A percentile compares a stretch with the other conserved stretches of the same genome.
Conservation (phyloP, 2,113 vertebrate genomes). For the Chlamydotis undulata region DNA sequence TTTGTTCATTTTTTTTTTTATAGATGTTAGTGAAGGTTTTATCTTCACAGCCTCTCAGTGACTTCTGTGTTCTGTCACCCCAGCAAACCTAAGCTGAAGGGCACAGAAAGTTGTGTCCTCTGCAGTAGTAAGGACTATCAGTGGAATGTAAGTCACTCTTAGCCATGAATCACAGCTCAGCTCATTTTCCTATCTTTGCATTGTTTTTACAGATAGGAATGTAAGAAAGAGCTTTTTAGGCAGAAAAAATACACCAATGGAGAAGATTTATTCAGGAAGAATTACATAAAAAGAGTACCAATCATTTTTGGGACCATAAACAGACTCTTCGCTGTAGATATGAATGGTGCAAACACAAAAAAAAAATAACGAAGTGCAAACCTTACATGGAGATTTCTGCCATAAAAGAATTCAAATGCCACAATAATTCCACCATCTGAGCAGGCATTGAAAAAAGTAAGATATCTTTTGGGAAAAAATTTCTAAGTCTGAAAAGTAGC, state of each 20-base stretch:
- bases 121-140: neutral
- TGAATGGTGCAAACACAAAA: neutral
- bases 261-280: neutral
- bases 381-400: neutral
- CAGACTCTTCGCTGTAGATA: rapidly evolving
- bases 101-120: neutral
- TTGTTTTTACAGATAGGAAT: neutral
- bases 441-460: neutral
- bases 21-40: neutral
- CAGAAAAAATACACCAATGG: neutral
- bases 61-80: neutral
- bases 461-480: neutral
- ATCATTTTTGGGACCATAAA: neutral
- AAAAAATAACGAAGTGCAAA: neutral
- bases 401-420: neutral
- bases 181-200: neutral
- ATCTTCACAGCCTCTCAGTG: neutral
- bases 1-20: neutral
- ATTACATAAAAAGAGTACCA: neutral
- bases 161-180: neutral
- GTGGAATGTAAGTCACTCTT: neutral
- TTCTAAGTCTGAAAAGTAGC: neutral
- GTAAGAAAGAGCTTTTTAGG: neutral
- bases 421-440: neutral
- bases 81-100: neutral